Percentiles rank a stretch among this genome's conserved stretches.
Evolutionary conservation across 2,797 vertebrate genomes (phyloP).

Genomic region (Lagocephalus sceleratus): DNA sequence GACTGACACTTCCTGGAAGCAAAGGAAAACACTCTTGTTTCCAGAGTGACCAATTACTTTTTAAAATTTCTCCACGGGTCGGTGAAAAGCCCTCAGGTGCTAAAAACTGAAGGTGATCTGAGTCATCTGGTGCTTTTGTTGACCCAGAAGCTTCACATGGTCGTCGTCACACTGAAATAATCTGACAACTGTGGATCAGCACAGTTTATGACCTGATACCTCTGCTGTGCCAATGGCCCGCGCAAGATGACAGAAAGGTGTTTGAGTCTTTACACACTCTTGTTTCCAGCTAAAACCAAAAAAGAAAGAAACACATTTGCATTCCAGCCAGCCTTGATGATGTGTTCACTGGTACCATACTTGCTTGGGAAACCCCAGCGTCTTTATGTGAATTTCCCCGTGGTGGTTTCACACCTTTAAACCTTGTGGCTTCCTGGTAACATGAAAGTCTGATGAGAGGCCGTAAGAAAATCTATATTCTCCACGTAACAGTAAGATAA

Average conservation of each 20-base stretch:
- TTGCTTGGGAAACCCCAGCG: conserved; percentile 55
- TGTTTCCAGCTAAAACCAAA: neutral
- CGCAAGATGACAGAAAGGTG: neutral
- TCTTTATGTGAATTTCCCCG: conserved; percentile 46
- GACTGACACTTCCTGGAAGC: conserved; percentile 11
- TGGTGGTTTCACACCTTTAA: conserved; percentile 66
- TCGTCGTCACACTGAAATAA: too few relatives aligned
- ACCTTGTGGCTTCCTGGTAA: conserved; percentile 17
- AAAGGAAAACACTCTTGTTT: conserved; percentile 12
- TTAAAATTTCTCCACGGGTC: too few relatives aligned
- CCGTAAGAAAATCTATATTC: neutral
- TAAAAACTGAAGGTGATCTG: too few relatives aligned
- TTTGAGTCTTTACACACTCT: neutral
- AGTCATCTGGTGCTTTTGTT: too few relatives aligned
- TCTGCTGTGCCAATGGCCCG: neutral
- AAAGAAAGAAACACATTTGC: conserved; percentile 8
- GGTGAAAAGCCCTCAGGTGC: too few relatives aligned
- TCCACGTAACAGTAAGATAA: neutral
- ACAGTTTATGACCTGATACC: neutral
- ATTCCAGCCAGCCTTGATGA: conserved; percentile 11
- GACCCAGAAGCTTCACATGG: too few relatives aligned
- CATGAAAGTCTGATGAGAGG: too few relatives aligned
- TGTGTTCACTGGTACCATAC: conserved; percentile 29
- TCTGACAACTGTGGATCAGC: too few relatives aligned
- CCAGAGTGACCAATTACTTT: too few relatives aligned